Evolutionary conservation across 1,140 invertebrate species (phyloP), one percentile per base, ranked within the genome.

Genomic region (Heliconius congener): DNA sequence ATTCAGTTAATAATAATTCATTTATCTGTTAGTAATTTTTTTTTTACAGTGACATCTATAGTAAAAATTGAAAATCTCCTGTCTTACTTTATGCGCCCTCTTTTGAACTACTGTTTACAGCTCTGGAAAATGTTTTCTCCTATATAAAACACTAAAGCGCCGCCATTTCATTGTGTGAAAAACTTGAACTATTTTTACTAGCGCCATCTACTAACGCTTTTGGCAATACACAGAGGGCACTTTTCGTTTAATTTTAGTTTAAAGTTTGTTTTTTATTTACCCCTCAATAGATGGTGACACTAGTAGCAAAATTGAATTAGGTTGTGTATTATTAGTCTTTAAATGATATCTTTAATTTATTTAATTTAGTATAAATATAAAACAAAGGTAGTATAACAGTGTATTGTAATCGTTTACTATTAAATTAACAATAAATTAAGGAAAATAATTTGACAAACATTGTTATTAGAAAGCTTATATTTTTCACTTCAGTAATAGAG

Each of bases 171-270:
- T 71, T 37, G 60, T 60, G 73, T 23, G 11, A 42, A 75, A 71
- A 52, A 42, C 8, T 66, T 11, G 46, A 74, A 79, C 57, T 71
- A 39, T 6, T 13, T 1, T 66, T 9, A 18, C 34, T 42, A 74
- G 74, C 46, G 78, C 78, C 74, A 79, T 76, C 78, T 79, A 18
- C 52, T 72, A 18, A 8, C 42, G 55, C 27, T 74, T 79, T 55
- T 13, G 1, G 16, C 3, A 0, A 4, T 39, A 1, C 34, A 19
- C 18, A 72, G 70, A 37, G 71, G 71, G 71, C 34, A 27, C 60
- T 4, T 27, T 27, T 30, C 27, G 3, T 3, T 27, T 23, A 27
- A 5, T 6, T 66, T 27, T 3, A 66, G 23, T 30, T 66, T 16
- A 66, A 16, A 11, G 8, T 60, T 66, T 66, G 8, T 16, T n/a